phyloP scores from a whole-genome alignment of 2,797 vertebrate genomes.

The Heteromormyrus szaboi region DNA sequence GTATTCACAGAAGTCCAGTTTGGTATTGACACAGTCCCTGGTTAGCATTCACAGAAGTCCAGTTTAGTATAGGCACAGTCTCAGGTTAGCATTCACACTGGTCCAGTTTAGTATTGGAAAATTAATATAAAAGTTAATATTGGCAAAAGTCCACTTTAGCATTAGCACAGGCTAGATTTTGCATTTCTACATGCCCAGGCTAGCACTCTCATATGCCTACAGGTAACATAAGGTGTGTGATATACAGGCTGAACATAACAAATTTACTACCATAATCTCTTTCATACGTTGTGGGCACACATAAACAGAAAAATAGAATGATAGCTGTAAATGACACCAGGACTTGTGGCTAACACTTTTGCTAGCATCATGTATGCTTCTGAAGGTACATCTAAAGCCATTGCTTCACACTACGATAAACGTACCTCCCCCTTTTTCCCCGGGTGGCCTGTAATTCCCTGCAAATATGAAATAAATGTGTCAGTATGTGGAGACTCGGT shows the following conservation, averaged over 20 bases:
- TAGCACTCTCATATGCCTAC: not conserved
- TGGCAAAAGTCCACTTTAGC: not conserved
- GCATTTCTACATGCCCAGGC: not conserved
- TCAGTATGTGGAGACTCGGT: not conserved
- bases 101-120: not conserved
- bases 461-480: constrained; percentile 39
- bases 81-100: not conserved
- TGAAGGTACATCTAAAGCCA: not conserved
- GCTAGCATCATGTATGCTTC: not conserved
- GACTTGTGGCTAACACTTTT: not conserved
- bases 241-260: not conserved
- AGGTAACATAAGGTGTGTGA: not conserved
- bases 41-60: not conserved
- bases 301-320: not conserved
- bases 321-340: not conserved
- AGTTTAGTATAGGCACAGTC: not conserved
- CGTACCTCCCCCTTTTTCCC: constrained; percentile 85
- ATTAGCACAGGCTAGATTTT: not conserved
- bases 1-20: not conserved
- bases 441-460: constrained; percentile 70
- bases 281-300: not conserved
- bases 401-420: not conserved
- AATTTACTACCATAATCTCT: not conserved
- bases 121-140: not conserved
- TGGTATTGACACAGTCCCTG: not conserved